phyloP scores from a whole-genome alignment of 2,797 vertebrate species.

The Tarsius wallacei region DNA sequence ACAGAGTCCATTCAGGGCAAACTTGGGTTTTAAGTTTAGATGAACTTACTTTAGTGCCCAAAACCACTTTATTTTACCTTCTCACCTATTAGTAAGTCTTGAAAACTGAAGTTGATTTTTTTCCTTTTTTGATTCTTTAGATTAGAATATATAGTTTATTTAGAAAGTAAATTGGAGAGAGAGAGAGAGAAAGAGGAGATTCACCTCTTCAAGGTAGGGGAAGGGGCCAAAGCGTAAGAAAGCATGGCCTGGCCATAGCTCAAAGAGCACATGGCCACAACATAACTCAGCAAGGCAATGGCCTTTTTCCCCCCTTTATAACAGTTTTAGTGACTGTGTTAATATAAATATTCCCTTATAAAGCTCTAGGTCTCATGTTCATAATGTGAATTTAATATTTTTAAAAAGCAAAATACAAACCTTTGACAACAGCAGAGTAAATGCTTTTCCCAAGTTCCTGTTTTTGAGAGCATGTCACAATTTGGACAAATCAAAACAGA shows the following conservation, averaged over 20 bases:
- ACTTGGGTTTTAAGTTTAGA: neutral
- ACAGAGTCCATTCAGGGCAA: neutral
- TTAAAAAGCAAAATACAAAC: slow-evolving; percentile 23
- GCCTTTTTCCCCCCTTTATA: too few species aligned
- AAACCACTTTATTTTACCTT: neutral
- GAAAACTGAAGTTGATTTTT: neutral
- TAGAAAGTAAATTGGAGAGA: too few species aligned
- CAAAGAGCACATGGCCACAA: too few species aligned
- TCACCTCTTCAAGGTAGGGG: too few species aligned
- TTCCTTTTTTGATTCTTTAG: too few species aligned
- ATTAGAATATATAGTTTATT: too few species aligned
- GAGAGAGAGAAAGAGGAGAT: too few species aligned
- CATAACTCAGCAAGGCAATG: too few species aligned
- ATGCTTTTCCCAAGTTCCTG: neutral
- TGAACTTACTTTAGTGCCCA: neutral
- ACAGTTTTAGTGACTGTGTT: neutral
- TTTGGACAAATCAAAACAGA: neutral
- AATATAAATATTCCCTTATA: neutral
- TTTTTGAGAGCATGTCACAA: neutral
- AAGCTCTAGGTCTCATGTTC: neutral
- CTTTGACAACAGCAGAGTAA: neutral
- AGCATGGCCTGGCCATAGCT: too few species aligned
- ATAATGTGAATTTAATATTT: slow-evolving; percentile 1
- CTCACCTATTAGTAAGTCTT: neutral
- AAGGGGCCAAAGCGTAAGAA: too few species aligned